A percentile compares a stretch with the other conserved stretches of the same genome.
Evolutionary conservation across 37 sponge, comb jelly and placozoan species (phyloP).

Genomic region (Geodia barretti): DNA sequence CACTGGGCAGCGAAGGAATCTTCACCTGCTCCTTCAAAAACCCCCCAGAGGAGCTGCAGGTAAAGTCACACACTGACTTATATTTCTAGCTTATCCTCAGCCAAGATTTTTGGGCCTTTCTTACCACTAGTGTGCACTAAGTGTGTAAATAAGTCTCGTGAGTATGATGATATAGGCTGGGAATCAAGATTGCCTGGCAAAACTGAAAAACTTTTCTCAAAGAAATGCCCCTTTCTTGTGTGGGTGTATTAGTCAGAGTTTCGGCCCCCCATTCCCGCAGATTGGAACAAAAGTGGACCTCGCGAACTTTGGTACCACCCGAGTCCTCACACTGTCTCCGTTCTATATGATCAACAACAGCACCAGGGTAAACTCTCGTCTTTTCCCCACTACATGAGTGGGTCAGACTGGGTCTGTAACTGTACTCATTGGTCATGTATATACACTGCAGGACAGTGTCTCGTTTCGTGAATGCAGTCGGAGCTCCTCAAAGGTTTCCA

Average conservation of each 20-base stretch:
- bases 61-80: no score
- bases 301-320: constrained; percentile 50
- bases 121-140: not conserved
- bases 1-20: constrained; percentile 71
- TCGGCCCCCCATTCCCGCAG: no score
- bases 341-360: constrained; percentile 72
- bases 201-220: no score
- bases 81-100: no score
- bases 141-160: not conserved
- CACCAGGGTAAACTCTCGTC: constrained; percentile 58
- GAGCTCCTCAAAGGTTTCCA: not conserved
- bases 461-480: constrained; percentile 6
- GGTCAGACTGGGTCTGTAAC: not conserved
- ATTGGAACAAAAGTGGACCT: constrained; percentile 60
- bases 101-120: no score
- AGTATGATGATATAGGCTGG: not conserved
- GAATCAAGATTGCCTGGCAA: no score
- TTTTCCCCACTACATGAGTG: not conserved
- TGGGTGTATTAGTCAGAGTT: no score
- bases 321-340: constrained; percentile 77
- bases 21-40: constrained; percentile 27
- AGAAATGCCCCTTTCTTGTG: no score
- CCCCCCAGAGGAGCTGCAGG: constrained; percentile 36
- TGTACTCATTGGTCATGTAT: not conserved
- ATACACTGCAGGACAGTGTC: constrained; percentile 1